Conservation (phyloP, 2,888 invertebrate species). For the Sarcophaga carnaria region DNA sequence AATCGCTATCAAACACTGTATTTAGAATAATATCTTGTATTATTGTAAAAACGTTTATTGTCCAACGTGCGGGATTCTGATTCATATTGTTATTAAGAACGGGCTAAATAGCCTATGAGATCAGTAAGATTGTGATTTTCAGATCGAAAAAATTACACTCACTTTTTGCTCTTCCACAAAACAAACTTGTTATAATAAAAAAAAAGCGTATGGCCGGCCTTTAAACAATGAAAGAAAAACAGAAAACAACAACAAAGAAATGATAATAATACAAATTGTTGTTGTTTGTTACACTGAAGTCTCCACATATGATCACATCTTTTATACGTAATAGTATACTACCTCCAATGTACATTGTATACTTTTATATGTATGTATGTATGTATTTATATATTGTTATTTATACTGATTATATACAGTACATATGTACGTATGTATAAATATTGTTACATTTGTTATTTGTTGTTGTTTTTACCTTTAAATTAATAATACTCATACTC, state of each 20-base stretch:
- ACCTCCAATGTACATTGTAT: not conserved
- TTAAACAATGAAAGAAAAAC: not conserved
- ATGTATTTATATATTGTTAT: not conserved
- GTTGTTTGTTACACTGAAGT: slow-evolving; percentile 4
- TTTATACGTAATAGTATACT: slow-evolving; percentile 22
- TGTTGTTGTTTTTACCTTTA: slow-evolving; percentile 45
- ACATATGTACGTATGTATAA: not conserved
- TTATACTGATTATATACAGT: not conserved
- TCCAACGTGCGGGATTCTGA: too few species aligned
- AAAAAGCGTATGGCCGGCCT: slow-evolving; percentile 31
- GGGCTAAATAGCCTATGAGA: slow-evolving; percentile 19
- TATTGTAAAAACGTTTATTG: not conserved
- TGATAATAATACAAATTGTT: slow-evolving; percentile 3
- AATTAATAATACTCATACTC: slow-evolving; percentile 27
- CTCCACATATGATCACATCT: slow-evolving; percentile 43
- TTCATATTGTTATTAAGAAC: too few species aligned
- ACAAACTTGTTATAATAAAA: not conserved
- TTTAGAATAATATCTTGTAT: slow-evolving; percentile 3
- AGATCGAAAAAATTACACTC: slow-evolving; percentile 17
- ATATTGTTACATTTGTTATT: slow-evolving; percentile 22
- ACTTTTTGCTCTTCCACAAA: not conserved
- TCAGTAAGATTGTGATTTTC: slow-evolving; percentile 2
- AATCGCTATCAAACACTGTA: not conserved
- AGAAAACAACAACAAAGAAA: slow-evolving; percentile 7
- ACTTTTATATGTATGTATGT: not conserved